Evolutionary conservation across 2,113 vertebrate species (phyloP).

Genomic region (Capreolus pygargus): DNA sequence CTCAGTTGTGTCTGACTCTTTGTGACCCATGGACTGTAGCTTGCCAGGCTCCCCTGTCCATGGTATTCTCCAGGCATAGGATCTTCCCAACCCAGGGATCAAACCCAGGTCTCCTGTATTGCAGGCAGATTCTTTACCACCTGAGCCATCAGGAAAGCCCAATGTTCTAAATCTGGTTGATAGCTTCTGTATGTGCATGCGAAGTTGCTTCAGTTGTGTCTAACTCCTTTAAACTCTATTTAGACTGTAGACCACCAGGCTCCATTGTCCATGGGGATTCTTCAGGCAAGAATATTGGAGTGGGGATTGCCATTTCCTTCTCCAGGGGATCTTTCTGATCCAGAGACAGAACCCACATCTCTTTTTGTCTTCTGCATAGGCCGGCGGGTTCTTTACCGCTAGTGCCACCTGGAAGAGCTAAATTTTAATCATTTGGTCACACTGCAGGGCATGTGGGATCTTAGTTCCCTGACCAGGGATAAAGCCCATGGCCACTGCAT

Average conservation of each 20-base stretch:
- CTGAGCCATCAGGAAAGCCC: no score
- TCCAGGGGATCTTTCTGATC: neutral
- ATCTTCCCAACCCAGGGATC: no score
- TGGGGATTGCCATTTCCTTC: neutral
- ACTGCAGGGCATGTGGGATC: no score
- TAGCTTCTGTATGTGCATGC: neutral
- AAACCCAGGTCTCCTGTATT: no score
- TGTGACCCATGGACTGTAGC: no score
- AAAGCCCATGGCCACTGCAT: neutral
- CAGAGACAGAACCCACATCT: neutral
- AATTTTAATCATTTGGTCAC: no score
- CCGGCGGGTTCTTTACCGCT: neutral
- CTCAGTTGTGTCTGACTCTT: fast-evolving
- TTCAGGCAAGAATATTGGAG: neutral
- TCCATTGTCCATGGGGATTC: neutral
- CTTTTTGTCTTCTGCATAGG: neutral
- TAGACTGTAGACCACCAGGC: neutral
- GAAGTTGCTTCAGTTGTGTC: neutral
- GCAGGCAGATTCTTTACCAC: no score
- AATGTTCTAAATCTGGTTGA: no score
- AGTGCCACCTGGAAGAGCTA: no score
- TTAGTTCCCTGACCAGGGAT: neutral
- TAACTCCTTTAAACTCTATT: neutral
- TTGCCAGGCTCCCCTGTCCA: no score
- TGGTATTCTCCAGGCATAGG: no score